Base-by-base conservation (phyloP, 2,797 vertebrate species). In the Xenops minutus region DNA sequence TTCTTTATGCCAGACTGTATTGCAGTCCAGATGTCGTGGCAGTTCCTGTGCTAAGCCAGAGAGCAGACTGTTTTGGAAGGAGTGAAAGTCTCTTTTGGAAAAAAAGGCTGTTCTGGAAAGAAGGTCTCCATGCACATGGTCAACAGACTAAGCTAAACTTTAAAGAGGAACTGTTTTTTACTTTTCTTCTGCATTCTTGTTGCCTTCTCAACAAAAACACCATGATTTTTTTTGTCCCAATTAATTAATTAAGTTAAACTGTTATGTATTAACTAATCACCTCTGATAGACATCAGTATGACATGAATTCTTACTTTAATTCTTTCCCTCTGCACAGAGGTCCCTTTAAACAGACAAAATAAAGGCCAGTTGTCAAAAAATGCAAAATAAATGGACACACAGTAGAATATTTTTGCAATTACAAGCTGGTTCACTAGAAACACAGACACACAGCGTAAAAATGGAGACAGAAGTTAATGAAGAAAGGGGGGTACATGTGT, bases 391-490 rank as follows among this genome's bases (percentile, higher is more conserved):
- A 82, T 89, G 68, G 90, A 89, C 77, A 96, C 87, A 94, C 71
- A 66, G 68, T 89, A 88, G 77, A 89, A 56, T 91, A 92, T 89
- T 97, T 97, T 88, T 96, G 78, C 96, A 96, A 86, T 96, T 97
- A 97, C 94, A 96, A 96, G 75, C 85, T 95, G 96, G 86, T 94
- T 94, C 83, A 95, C 96, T 97, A 97, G 82, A 97, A 97, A 97
- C 95, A 96, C 78, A 97, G 91, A 97, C 96, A 96, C 92, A 95
- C 95, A 91, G 96, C 23, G 2, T 97, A 97, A 97, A 97, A 97
- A 97, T 86, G 89, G 92, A 97, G 95, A 96, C 93, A 97, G 92
- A 96, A 96, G 95, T 97, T 97, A 97, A 97, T 97, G 94, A 88
- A 95, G 96, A 95, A 92, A 37, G 64, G 84, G 82, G 92, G 87